phyloP scores from a whole-genome alignment of 2,113 vertebrate genomes.

The Clinocottus analis region DNA sequence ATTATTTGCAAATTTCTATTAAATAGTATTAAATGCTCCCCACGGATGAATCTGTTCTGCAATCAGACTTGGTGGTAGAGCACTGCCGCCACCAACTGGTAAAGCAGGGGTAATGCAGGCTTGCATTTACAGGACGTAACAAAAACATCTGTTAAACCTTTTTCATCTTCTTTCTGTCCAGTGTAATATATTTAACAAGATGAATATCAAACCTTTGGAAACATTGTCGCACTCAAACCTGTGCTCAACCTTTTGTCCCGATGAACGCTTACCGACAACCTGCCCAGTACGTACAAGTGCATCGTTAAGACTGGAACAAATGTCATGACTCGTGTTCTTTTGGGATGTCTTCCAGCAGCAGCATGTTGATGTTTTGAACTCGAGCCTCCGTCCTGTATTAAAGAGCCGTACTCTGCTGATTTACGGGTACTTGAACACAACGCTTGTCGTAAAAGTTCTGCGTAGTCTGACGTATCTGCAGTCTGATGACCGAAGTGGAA shows the following conservation, averaged over 20 bases:
- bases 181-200: not conserved
- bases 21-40: no score
- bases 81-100: conserved; percentile 51
- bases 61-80: not conserved
- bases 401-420: not conserved
- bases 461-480: conserved; percentile 38
- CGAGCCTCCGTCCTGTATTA: not conserved
- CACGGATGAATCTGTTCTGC: not conserved
- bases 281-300: conserved; percentile 41
- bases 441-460: not conserved
- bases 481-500: conserved; percentile 21
- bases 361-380: conserved; percentile 3
- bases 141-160: not conserved
- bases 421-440: not conserved
- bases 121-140: not conserved
- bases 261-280: not conserved
- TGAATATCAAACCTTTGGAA: not conserved
- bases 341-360: not conserved
- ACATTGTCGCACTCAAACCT: not conserved
- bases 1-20: not conserved
- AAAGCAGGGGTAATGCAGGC: not conserved
- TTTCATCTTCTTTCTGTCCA: not conserved
- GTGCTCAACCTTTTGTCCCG: not conserved
- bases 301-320: conserved; percentile 11
- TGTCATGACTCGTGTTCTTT: conserved; percentile 15